Conservation (phyloP, 2,113 vertebrate genomes). For the Myrmophylax atrothorax region DNA sequence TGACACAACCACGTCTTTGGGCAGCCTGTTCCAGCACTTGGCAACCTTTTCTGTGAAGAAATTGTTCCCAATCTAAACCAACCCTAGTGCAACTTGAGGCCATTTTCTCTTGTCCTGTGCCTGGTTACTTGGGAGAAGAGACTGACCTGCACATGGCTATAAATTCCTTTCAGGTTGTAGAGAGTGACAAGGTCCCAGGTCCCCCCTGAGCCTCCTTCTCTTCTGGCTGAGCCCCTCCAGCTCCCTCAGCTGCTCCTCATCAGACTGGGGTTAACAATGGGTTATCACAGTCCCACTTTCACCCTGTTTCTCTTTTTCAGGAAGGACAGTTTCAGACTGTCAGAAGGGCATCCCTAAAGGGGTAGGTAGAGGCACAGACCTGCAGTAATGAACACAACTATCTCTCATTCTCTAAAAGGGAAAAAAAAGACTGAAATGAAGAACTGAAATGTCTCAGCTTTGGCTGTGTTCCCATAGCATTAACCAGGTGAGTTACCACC, state of each 20-base stretch:
- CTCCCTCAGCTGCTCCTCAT: neutral
- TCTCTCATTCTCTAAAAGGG: neutral
- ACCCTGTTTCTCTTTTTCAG: neutral
- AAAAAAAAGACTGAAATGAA: neutral
- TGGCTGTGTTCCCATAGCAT: neutral
- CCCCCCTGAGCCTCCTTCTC: neutral
- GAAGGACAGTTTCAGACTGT: neutral
- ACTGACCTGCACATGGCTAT: neutral
- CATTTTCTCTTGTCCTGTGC: neutral
- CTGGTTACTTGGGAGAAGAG: neutral
- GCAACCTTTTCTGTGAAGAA: neutral
- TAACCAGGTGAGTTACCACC: neutral
- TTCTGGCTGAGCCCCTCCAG: neutral
- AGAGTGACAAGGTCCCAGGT: fast-evolving
- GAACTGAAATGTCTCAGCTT: neutral
- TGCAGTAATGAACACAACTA: neutral
- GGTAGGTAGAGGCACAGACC: neutral
- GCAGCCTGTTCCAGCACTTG: neutral
- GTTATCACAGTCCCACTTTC: neutral
- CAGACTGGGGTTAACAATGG: neutral
- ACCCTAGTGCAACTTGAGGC: neutral
- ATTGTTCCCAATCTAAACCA: neutral
- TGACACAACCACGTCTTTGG: neutral
- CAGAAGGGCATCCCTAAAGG: neutral
- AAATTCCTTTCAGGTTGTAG: neutral